phyloP scores from a whole-genome alignment of 1,140 invertebrate genomes.

The Tetramorium parvispinum region DNA sequence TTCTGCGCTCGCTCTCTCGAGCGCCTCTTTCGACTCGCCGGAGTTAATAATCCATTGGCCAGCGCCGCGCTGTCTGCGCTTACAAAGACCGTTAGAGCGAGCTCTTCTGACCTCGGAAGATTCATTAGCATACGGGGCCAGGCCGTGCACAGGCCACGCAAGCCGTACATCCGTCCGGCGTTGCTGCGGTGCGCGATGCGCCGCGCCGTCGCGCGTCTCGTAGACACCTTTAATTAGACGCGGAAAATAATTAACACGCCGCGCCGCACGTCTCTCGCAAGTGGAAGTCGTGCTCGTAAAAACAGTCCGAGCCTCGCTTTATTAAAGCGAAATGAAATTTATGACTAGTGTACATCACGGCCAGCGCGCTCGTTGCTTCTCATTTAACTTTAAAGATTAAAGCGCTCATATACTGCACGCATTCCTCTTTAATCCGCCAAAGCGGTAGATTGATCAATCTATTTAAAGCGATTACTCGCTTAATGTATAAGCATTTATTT shows the following conservation, averaged over 20 bases:
- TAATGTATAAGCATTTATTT: neutral
- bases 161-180: slow-evolving; percentile 22
- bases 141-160: neutral
- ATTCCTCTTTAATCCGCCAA: neutral
- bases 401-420: neutral
- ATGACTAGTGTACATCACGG: neutral
- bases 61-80: slow-evolving; percentile 25
- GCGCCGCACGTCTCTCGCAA: neutral
- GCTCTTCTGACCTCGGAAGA: slow-evolving; percentile 42
- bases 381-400: slow-evolving; percentile 1
- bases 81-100: slow-evolving; percentile 20
- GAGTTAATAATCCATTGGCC: slow-evolving; percentile 20
- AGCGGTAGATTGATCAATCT: neutral
- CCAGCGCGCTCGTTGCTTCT: neutral
- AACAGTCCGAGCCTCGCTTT: neutral
- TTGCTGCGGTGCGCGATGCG: neutral
- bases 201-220: neutral
- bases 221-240: slow-evolving; percentile 30
- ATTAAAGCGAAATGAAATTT: slow-evolving; percentile 22
- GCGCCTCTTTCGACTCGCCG: neutral
- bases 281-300: neutral
- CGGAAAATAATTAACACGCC: slow-evolving; percentile 33
- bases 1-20: slow-evolving; percentile 20
- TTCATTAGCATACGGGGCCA: slow-evolving; percentile 55
- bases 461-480: neutral